phyloP scores from a whole-genome alignment of 1,140 invertebrate species.

The Brachionus rubens region DNA sequence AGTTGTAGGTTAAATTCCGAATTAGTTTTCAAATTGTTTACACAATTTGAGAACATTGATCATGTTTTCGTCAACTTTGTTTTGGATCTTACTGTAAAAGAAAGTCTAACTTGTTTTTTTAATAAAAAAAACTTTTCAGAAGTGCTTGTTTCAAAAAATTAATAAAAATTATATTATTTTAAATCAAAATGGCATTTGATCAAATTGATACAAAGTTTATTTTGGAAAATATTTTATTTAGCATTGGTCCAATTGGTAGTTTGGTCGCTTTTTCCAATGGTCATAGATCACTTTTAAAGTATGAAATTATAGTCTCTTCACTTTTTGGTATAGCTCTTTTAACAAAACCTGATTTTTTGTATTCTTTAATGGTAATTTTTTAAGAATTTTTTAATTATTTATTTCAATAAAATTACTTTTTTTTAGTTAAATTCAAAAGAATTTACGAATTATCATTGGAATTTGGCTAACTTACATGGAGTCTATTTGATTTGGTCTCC shows the following conservation, averaged over 20 bases:
- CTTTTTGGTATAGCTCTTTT: background rate
- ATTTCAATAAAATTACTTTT: background rate
- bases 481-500: constrained; percentile 9
- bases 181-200: no score
- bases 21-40: no score
- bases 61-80: no score
- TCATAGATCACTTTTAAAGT: background rate
- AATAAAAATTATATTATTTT: no score
- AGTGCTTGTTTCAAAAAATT: no score
- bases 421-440: background rate
- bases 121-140: no score
- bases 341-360: background rate
- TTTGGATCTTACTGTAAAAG: no score
- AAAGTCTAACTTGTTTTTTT: no score
- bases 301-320: constrained; percentile 4
- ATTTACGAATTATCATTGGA: constrained; percentile 12
- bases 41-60: no score
- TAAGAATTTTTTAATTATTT: background rate
- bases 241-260: background rate
- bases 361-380: background rate
- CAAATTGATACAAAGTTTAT: no score
- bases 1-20: no score
- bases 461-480: constrained; percentile 7
- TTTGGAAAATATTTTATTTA: background rate
- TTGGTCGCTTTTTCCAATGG: background rate